Percentiles rank a stretch among this genome's conserved stretches.
Evolutionary conservation across 2,888 invertebrate genomes (phyloP).

Genomic region (Drosophila mettleri): DNA sequence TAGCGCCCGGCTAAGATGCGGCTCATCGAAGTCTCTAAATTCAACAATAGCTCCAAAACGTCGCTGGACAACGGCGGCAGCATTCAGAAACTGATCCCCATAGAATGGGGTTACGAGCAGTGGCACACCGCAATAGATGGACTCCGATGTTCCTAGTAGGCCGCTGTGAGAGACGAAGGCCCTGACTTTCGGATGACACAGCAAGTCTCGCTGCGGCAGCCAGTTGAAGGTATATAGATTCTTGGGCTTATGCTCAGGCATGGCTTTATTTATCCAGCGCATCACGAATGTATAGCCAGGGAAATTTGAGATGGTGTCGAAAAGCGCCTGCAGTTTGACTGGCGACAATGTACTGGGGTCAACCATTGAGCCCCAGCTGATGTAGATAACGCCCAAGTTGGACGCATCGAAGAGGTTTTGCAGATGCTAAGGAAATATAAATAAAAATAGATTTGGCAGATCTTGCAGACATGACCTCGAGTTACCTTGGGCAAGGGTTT

Average conservation of each 20-base stretch:
- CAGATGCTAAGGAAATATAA: conserved; percentile 32
- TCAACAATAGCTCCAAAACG: conserved; percentile 86
- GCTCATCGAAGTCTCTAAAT: conserved; percentile 85
- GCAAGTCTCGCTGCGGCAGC: conserved; percentile 89
- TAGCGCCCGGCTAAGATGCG: conserved; percentile 85
- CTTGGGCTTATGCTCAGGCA: conserved; percentile 86
- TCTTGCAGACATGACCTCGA: neutral
- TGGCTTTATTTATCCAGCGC: conserved; percentile 88
- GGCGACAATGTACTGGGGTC: conserved; percentile 87
- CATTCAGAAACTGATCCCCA: conserved; percentile 88
- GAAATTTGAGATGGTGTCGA: conserved; percentile 85
- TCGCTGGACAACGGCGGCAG: conserved; percentile 85
- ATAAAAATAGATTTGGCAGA: neutral
- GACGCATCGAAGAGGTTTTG: conserved; percentile 31
- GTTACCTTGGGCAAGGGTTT: conserved; percentile 74
- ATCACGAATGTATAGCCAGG: conserved; percentile 87
- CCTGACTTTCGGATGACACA: conserved; percentile 89
- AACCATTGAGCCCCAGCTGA: conserved; percentile 90
- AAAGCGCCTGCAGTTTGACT: conserved; percentile 86
- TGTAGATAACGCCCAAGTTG: conserved; percentile 87
- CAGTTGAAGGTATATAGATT: conserved; percentile 88
- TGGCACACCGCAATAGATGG: conserved; percentile 88
- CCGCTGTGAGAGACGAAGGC: conserved; percentile 90
- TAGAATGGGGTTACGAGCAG: conserved; percentile 88
- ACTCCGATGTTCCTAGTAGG: conserved; percentile 88